A percentile compares a stretch with the other conserved stretches of the same genome.
phyloP scores from a whole-genome alignment of 2,888 invertebrate species.

The Metellina segmentata region DNA sequence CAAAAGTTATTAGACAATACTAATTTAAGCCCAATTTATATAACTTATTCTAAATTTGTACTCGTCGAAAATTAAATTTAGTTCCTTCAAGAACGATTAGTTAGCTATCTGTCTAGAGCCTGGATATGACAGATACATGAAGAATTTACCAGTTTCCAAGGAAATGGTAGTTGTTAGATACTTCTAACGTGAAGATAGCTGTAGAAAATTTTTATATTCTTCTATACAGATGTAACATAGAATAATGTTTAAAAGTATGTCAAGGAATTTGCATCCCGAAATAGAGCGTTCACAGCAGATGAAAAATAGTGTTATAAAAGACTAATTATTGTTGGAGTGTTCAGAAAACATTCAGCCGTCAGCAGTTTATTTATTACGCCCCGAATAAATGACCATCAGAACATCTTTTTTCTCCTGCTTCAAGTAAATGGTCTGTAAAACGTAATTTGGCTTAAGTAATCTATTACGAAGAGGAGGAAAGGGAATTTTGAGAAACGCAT shows the following conservation, averaged over 20 bases:
- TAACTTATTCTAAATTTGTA: too few relatives aligned
- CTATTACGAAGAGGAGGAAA: slow-evolving; percentile 42
- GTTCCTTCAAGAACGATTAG: too few relatives aligned
- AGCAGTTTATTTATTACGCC: slow-evolving; percentile 64
- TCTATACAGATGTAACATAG: slow-evolving; percentile 13
- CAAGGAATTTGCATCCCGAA: slow-evolving; percentile 58
- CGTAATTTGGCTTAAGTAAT: slow-evolving; percentile 64
- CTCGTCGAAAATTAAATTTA: too few relatives aligned
- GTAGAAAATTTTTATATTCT: slow-evolving; percentile 8
- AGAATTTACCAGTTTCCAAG: background rate
- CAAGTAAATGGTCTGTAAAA: slow-evolving; percentile 69
- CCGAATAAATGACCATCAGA: slow-evolving; percentile 56
- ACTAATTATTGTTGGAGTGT: slow-evolving; percentile 68
- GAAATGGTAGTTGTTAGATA: background rate
- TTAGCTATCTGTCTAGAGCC: too few relatives aligned
- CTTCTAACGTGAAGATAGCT: background rate
- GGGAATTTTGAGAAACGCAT: slow-evolving; percentile 52
- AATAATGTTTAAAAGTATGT: slow-evolving; percentile 63
- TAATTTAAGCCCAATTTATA: too few relatives aligned
- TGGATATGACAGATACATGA: background rate
- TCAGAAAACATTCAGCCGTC: slow-evolving; percentile 62
- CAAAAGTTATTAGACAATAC: too few relatives aligned
- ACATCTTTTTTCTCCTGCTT: slow-evolving; percentile 58
- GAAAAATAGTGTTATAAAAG: slow-evolving; percentile 71
- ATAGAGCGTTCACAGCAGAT: slow-evolving; percentile 37